phyloP scores from a whole-genome alignment of 2,113 vertebrate genomes.

The Thalassoma bifasciatum region DNA sequence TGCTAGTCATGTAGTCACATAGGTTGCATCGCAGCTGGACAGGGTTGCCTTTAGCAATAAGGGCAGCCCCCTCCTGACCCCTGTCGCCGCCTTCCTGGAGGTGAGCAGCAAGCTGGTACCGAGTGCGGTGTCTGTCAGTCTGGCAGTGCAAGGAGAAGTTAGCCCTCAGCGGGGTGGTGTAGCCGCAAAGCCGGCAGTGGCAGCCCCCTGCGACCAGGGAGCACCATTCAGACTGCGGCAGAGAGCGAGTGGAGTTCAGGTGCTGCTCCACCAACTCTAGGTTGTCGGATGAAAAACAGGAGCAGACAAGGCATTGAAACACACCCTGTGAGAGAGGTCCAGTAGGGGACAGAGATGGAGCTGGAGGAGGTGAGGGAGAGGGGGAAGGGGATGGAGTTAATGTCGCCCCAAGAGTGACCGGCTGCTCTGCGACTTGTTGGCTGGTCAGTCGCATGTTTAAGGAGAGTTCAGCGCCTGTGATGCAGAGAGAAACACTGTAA shows the following conservation, averaged over 20 bases:
- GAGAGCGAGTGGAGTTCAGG: constrained; percentile 90
- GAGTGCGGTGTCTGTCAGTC: constrained; percentile 89
- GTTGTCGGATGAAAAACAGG: constrained; percentile 95
- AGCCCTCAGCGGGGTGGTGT: constrained; percentile 97
- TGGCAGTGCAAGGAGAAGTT: constrained; percentile 94
- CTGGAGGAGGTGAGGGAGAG: constrained; percentile 70
- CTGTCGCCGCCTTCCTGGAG: constrained; percentile 93
- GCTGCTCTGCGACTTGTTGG: constrained; percentile 91
- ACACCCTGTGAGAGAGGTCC: constrained; percentile 91
- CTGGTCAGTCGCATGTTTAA: constrained; percentile 91
- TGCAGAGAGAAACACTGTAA: constrained; percentile 8
- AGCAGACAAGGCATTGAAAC: constrained; percentile 97
- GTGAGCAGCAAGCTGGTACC: constrained; percentile 96
- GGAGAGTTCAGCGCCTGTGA: constrained; percentile 90
- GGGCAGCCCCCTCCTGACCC: constrained; percentile 88
- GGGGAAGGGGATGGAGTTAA: constrained; percentile 83
- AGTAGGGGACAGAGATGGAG: constrained; percentile 81
- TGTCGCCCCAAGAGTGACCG: constrained; percentile 93
- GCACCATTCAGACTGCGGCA: constrained; percentile 96
- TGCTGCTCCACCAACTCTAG: constrained; percentile 94
- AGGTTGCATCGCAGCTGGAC: constrained; percentile 96
- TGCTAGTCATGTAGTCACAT: constrained; percentile 96
- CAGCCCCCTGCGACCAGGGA: constrained; percentile 93
- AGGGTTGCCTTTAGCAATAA: constrained; percentile 94
- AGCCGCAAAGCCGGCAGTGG: constrained; percentile 95